Evolutionary conservation across 2,797 vertebrate species (phyloP), one percentile per base, ranked within the genome.

Genomic region (Hoplostethus atlanticus): DNA sequence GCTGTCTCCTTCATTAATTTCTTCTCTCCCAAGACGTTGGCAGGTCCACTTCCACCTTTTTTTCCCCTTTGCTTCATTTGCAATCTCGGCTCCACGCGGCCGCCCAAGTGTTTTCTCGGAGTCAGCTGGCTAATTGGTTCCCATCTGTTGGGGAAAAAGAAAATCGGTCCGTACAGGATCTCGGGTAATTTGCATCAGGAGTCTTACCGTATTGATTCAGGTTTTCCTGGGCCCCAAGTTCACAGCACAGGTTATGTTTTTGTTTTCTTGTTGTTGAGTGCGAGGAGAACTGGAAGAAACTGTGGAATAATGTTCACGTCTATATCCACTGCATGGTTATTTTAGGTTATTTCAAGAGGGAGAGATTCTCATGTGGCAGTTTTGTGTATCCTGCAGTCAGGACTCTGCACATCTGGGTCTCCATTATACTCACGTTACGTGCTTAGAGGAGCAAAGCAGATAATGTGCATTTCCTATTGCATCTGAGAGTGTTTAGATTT

Each of bases 51-150:
- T 75, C 71, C 76, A 79, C 80, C 81, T 81, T 84, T 75, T 40
- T 31, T 12, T 28, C 21, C 21, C 85, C 73, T 66, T 74, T 12
- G 77, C 84, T 88, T 91, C 88, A 88, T 93, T 90, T 90, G 88
- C 92, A 88, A 3, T 91, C 68, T 70, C 16, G 77, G 88, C 87
- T 90, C 76, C 86, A 85, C 84, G 6, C 73, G 81, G 68, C 82
- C 85, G 87, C 90, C 85, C 89, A 86, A 88, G 88, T 90, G 91
- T 76, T 89, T 89, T 85, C 87, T 70, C 30, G 77, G 87, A 91
- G 89, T 91, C 89, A 81, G 89, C 78, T 90, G 89, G 87, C 84
- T 93, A 92, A 93, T 93, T 91, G 89, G 89, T 84, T 90, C 84
- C 93, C 91, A 92, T 94, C 93, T 93, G 92, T 77, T 86, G 89